Conservation (phyloP, 1,140 invertebrate genomes). For the Pseudoatta argentina region DNA sequence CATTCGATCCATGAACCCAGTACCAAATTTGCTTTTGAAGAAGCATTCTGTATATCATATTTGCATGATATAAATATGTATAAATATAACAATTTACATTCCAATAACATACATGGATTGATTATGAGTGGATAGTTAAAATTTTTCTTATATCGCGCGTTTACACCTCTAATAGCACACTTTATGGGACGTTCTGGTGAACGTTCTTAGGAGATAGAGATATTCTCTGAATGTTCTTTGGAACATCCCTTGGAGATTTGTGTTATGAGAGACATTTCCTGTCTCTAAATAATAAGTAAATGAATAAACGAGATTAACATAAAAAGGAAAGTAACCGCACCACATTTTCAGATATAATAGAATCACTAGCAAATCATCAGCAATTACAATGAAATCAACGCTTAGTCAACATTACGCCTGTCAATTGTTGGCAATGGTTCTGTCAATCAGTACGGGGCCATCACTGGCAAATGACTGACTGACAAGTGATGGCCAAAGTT, state of each 20-base stretch:
- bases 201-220: too few relatives aligned
- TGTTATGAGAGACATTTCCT: not conserved
- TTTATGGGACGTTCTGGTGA: too few relatives aligned
- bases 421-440: too few relatives aligned
- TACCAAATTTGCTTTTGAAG: conserved; percentile 51
- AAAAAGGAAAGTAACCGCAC: not conserved
- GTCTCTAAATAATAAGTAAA: not conserved
- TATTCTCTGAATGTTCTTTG: too few relatives aligned
- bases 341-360: too few relatives aligned
- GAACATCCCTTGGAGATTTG: too few relatives aligned
- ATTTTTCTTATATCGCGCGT: not conserved
- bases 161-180: not conserved
- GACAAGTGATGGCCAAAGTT: too few relatives aligned
- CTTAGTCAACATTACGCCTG: too few relatives aligned
- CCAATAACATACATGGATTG: not conserved
- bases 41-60: conserved; percentile 10
- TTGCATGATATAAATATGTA: not conserved
- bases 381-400: too few relatives aligned
- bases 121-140: not conserved
- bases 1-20: conserved; percentile 49
- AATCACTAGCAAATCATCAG: too few relatives aligned
- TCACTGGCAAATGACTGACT: too few relatives aligned
- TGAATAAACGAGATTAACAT: not conserved
- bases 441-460: too few relatives aligned
- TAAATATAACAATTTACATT: conserved; percentile 13